Evolutionary conservation across 1,140 invertebrate species (phyloP).

Genomic region (Megalonaias nervosa): DNA sequence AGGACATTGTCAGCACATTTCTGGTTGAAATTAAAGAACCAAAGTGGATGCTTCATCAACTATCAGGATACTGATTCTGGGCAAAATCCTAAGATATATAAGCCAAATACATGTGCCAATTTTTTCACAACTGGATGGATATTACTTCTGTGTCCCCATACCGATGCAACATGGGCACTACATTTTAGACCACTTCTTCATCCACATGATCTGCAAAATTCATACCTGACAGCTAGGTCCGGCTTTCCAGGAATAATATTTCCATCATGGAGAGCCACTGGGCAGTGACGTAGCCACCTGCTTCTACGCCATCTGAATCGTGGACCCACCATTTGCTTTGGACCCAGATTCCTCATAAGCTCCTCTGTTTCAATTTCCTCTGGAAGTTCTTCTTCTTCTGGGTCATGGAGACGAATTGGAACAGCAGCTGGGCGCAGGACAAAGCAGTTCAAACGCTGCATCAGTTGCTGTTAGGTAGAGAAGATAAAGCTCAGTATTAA

Average conservation of each 20-base stretch:
- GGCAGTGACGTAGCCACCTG: conserved; percentile 66
- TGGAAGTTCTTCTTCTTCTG: conserved; percentile 65
- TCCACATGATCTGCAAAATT: too few relatives aligned
- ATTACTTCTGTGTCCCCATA: too few relatives aligned
- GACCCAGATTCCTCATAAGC: conserved; percentile 58
- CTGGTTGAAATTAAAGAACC: too few relatives aligned
- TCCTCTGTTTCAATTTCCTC: conserved; percentile 70
- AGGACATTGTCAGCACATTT: too few relatives aligned
- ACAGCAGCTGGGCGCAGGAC: conserved; percentile 66
- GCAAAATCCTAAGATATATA: too few relatives aligned
- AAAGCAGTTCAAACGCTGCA: conserved; percentile 65
- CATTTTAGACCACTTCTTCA: too few relatives aligned
- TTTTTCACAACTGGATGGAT: too few relatives aligned
- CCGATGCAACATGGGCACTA: too few relatives aligned
- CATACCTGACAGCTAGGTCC: conserved; percentile 68
- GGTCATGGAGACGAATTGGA: conserved; percentile 62
- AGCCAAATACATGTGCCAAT: too few relatives aligned
- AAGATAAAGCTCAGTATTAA: background rate
- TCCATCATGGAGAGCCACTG: conserved; percentile 70
- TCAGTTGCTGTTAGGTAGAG: conserved; percentile 62
- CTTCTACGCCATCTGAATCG: conserved; percentile 69
- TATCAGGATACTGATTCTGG: too few relatives aligned
- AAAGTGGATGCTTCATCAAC: too few relatives aligned
- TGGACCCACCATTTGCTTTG: conserved; percentile 66
- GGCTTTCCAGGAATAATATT: conserved; percentile 67